Evolutionary conservation across 2,113 vertebrate genomes (phyloP).

Genomic region (Pterocles gutturalis): DNA sequence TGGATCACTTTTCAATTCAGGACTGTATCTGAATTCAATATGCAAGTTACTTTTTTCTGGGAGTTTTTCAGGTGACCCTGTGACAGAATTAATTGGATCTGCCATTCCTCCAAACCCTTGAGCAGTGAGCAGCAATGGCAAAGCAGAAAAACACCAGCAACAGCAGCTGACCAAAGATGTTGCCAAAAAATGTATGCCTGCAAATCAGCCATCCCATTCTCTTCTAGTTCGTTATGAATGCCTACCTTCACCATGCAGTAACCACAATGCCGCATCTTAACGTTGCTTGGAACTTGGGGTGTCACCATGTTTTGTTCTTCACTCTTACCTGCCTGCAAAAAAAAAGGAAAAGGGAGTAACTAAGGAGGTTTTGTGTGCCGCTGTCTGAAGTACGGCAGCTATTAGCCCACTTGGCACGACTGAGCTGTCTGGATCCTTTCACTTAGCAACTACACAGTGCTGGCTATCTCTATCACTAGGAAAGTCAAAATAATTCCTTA

Average conservation of each 20-base stretch:
- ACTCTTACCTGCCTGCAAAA: conserved; percentile 71
- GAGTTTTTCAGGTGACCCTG: not conserved
- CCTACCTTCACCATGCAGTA: conserved; percentile 91
- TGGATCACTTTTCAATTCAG: not conserved
- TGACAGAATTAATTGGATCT: not conserved
- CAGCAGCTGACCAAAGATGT: not conserved
- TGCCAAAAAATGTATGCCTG: not conserved
- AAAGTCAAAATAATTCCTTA: not conserved
- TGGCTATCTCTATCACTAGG: not conserved
- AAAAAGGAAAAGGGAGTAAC: not conserved
- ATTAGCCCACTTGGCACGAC: not conserved
- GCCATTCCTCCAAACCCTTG: not conserved
- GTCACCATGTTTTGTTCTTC: conserved; percentile 82
- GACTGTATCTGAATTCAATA: not conserved
- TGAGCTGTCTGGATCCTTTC: not conserved
- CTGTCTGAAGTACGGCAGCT: not conserved
- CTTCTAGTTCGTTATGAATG: fast-evolving
- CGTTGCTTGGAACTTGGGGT: conserved; percentile 53
- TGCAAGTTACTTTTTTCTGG: not conserved
- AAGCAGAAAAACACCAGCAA: not conserved
- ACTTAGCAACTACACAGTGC: not conserved
- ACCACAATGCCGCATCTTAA: conserved; percentile 85
- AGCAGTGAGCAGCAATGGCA: not conserved
- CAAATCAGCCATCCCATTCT: not conserved
- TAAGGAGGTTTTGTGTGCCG: not conserved